Evolutionary conservation across 2,797 vertebrate genomes (phyloP).

Genomic region (Salmo trutta): DNA sequence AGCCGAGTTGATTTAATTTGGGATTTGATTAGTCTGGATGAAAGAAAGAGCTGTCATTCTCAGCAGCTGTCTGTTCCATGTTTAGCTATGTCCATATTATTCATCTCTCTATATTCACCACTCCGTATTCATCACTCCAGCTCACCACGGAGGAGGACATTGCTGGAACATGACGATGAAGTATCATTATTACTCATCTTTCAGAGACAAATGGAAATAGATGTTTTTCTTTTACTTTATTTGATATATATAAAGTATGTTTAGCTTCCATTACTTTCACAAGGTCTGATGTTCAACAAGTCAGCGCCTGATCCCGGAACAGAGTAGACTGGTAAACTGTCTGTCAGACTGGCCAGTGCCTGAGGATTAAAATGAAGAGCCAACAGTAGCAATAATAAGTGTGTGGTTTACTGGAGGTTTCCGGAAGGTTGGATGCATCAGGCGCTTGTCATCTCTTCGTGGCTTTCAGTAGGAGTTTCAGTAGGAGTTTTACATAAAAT

Average conservation of each 20-base stretch:
- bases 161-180: neutral
- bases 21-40: slow-evolving; percentile 45
- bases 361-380: neutral
- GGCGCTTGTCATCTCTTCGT: neutral
- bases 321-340: neutral
- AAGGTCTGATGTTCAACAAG: neutral
- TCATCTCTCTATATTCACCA: neutral
- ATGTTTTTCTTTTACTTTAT: neutral
- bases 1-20: slow-evolving; percentile 48
- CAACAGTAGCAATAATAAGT: neutral
- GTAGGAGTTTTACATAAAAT: slow-evolving; percentile 25
- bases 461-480: slow-evolving; percentile 27
- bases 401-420: neutral
- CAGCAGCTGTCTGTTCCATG: neutral
- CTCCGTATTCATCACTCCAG: neutral
- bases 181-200: neutral
- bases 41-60: slow-evolving; percentile 22
- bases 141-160: neutral
- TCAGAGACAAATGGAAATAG: neutral
- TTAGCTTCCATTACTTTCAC: slow-evolving; percentile 1
- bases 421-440: neutral
- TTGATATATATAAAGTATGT: neutral
- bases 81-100: neutral
- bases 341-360: neutral
- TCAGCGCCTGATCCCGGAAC: neutral